A percentile compares a stretch with the other conserved stretches of the same genome.
These are phyloP conservation scores for Zaprionus lachaisei DNA, from an alignment of 1,140 invertebrate genomes.

Conservation along the genomic window DNA sequence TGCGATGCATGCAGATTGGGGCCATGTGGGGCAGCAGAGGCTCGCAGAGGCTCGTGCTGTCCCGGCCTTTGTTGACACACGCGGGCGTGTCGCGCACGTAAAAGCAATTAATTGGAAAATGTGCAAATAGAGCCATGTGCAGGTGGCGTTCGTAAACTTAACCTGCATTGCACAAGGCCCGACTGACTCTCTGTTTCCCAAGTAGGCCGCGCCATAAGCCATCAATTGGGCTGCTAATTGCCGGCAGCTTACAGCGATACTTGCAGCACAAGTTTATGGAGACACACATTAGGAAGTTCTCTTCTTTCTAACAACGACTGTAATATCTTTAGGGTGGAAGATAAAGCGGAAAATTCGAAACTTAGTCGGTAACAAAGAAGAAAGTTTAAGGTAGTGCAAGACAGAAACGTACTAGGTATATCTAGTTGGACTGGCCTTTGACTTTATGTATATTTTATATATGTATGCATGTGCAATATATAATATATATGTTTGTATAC, in stretches of 20 bases:
- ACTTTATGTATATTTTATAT: no score
- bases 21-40: slow-evolving; percentile 12
- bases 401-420: no score
- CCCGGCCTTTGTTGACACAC: slow-evolving; percentile 70
- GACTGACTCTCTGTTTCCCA: neutral
- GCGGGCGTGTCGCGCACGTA: slow-evolving; percentile 62
- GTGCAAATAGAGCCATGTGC: slow-evolving; percentile 72
- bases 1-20: slow-evolving; percentile 4
- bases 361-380: no score
- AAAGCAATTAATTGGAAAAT: slow-evolving; percentile 80
- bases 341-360: neutral
- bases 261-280: neutral
- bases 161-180: slow-evolving; percentile 58
- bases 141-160: slow-evolving; percentile 72
- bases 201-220: slow-evolving; percentile 2
- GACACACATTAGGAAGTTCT: neutral
- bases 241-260: neutral
- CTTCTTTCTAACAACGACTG: neutral
- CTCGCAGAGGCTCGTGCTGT: slow-evolving; percentile 24
- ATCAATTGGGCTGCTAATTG: slow-evolving; percentile 7
- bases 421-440: no score
- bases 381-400: no score
- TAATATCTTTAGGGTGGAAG: neutral
- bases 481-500: no score
- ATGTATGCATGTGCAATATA: no score